Evolutionary conservation across 1,140 invertebrate species (phyloP).

Genomic region (Drosophila azteca): DNA sequence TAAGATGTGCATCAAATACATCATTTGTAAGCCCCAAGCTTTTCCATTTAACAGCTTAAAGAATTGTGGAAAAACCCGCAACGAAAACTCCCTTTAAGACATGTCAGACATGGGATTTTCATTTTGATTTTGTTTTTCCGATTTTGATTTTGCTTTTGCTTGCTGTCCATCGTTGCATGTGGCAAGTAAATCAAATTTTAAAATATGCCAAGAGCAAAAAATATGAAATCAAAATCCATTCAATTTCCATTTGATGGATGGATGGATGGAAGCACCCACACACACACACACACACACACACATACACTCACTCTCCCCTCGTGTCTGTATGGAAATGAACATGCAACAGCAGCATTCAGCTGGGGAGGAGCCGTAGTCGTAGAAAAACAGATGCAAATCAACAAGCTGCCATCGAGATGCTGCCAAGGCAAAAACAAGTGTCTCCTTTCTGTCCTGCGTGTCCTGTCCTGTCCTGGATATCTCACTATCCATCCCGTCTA

Average conservation of each 20-base stretch:
- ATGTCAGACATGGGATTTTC: no score
- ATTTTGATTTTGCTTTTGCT: neutral
- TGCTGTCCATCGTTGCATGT: slow-evolving; percentile 5
- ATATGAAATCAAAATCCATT: slow-evolving; percentile 68
- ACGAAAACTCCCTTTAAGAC: no score
- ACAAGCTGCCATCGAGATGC: slow-evolving; percentile 60
- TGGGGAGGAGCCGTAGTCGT: slow-evolving; percentile 19
- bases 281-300: no score
- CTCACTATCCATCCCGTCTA: slow-evolving; percentile 23
- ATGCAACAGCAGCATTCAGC: slow-evolving; percentile 28
- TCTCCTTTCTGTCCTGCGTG: slow-evolving; percentile 37
- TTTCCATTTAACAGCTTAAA: no score
- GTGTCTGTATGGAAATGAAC: slow-evolving; percentile 51
- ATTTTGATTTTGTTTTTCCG: neutral
- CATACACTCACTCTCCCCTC: neutral
- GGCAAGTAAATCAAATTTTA: slow-evolving; percentile 50
- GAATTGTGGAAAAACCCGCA: no score
- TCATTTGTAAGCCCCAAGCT: no score
- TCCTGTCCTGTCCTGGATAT: slow-evolving; percentile 27
- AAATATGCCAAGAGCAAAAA: slow-evolving; percentile 51
- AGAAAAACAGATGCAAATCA: slow-evolving; percentile 68
- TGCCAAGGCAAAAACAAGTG: slow-evolving; percentile 57
- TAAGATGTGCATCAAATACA: no score
- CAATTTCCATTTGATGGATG: slow-evolving; percentile 43
- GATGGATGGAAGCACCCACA: no score